These are phyloP conservation scores for Elmis aenea DNA, from an alignment of 2,888 invertebrate species.

Conservation along the genomic window DNA sequence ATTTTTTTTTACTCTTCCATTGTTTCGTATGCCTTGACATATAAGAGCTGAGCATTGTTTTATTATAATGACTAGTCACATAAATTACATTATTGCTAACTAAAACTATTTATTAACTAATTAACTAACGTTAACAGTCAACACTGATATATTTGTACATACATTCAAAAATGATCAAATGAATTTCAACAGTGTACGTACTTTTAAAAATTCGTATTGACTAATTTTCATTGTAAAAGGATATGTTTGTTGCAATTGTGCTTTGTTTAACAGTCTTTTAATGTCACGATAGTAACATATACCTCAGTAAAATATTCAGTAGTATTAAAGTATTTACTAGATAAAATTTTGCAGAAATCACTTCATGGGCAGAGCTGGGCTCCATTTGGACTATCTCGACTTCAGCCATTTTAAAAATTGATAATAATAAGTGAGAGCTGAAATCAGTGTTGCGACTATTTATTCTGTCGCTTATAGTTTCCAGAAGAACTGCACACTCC, in stretches of 20 bases:
- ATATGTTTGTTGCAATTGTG: conserved; percentile 38
- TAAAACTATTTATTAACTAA: conserved; percentile 10
- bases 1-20: not conserved
- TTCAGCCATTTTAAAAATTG: conserved; percentile 90
- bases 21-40: conserved; percentile 16
- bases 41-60: conserved; percentile 27
- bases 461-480: conserved; percentile 77
- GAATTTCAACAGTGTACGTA: conserved; percentile 7
- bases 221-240: conserved; percentile 36
- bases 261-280: conserved; percentile 29
- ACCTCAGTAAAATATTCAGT: conserved; percentile 27
- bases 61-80: conserved; percentile 15
- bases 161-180: conserved; percentile 13
- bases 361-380: conserved; percentile 49
- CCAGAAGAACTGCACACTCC: conserved; percentile 76
- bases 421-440: conserved; percentile 78
- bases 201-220: conserved; percentile 23
- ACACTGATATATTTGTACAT: conserved; percentile 45
- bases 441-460: conserved; percentile 81
- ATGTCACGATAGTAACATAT: conserved; percentile 38
- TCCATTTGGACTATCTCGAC: conserved; percentile 81
- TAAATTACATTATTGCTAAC: conserved; percentile 17
- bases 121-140: conserved; percentile 42
- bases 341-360: conserved; percentile 15
- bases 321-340: conserved; percentile 27